phyloP scores from a whole-genome alignment of 2,113 vertebrate species.

The Nettapus auritus region DNA sequence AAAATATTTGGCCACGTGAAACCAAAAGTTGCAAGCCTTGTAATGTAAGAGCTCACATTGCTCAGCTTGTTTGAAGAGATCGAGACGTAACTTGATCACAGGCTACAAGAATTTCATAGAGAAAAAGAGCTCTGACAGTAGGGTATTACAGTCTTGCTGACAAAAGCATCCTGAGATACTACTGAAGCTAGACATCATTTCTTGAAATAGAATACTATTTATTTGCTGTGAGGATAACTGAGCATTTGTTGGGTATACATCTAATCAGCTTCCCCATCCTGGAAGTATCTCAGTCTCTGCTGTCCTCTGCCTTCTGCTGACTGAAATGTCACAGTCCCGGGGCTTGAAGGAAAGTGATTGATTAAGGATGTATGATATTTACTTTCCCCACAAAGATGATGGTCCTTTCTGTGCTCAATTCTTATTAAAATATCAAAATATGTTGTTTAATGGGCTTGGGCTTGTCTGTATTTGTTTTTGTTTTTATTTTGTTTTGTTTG shows the following conservation, averaged over 20 bases:
- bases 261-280: background rate
- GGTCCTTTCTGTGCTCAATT: background rate
- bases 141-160: background rate
- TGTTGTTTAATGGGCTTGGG: background rate
- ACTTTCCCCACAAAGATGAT: background rate
- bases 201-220: background rate
- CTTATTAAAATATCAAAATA: background rate
- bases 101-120: background rate
- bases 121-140: background rate
- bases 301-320: conserved; percentile 20
- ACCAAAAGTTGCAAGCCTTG: background rate
- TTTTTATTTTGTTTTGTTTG: too few species aligned
- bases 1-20: background rate
- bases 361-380: background rate
- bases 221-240: background rate
- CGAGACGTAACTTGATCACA: background rate
- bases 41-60: background rate
- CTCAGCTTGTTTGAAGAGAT: background rate
- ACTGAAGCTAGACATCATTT: background rate
- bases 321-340: background rate
- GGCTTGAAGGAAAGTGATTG: background rate
- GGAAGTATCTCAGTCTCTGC: background rate
- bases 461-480: background rate
- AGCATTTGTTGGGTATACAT: background rate
- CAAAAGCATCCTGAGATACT: background rate